Evolutionary conservation across 2,113 vertebrate species (phyloP).

Genomic region (Syrmaticus mikado): DNA sequence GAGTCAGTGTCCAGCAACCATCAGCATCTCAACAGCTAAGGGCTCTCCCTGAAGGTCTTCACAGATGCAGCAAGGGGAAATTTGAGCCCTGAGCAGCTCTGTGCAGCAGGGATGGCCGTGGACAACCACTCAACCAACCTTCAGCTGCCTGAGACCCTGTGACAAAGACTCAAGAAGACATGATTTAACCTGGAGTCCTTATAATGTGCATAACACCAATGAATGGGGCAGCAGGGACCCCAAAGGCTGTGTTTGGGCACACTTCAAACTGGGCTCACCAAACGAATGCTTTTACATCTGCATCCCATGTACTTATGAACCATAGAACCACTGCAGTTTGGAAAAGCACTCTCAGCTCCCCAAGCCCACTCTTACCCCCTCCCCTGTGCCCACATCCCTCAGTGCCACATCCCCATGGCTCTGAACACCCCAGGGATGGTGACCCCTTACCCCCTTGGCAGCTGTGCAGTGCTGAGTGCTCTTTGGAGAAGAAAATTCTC

Average conservation of each 20-base stretch:
- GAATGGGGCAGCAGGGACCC: not conserved
- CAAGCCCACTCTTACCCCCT: too few relatives aligned
- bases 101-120: not conserved
- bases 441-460: too few relatives aligned
- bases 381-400: too few relatives aligned
- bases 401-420: too few relatives aligned
- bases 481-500: too few relatives aligned
- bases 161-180: not conserved
- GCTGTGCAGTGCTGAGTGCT: too few relatives aligned
- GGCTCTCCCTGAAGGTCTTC: not conserved
- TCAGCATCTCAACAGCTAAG: rapidly evolving
- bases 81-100: rapidly evolving
- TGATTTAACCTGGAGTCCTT: not conserved
- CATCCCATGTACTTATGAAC: rapidly evolving
- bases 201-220: rapidly evolving
- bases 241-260: rapidly evolving
- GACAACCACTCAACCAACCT: not conserved
- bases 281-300: not conserved
- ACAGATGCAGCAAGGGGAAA: too few relatives aligned
- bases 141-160: rapidly evolving
- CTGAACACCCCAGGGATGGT: too few relatives aligned
- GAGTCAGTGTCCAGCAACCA: rapidly evolving
- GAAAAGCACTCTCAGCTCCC: too few relatives aligned
- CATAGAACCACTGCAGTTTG: not conserved
- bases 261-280: not conserved